Conservation (phyloP, 2,113 vertebrate genomes). For the Ptychochromis oligacanthus region DNA sequence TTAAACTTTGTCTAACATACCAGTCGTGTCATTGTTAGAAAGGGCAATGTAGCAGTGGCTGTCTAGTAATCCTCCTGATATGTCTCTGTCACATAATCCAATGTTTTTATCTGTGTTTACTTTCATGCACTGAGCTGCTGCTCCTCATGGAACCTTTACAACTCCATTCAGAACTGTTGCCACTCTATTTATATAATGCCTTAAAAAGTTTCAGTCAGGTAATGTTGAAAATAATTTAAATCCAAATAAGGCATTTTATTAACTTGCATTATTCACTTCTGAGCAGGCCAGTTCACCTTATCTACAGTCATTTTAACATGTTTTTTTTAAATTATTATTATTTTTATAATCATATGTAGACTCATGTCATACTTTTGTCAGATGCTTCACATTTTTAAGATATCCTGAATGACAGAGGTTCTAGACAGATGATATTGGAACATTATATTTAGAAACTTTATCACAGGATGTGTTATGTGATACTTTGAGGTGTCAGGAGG, state of each 20-base stretch:
- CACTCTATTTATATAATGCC: background rate
- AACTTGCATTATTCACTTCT: constrained; percentile 14
- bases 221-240: background rate
- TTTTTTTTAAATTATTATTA: background rate
- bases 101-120: background rate
- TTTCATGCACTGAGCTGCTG: background rate
- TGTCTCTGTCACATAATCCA: background rate
- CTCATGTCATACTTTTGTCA: background rate
- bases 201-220: background rate
- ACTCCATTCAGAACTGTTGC: background rate
- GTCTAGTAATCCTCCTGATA: too few species aligned
- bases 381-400: background rate
- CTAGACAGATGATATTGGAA: background rate
- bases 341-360: background rate
- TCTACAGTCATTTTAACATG: background rate
- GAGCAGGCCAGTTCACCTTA: background rate
- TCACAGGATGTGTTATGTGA: constrained; percentile 3
- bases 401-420: background rate
- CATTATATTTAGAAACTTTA: constrained; percentile 27
- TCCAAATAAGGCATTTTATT: background rate
- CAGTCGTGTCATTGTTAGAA: background rate
- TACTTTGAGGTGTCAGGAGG: background rate
- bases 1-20: background rate
- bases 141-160: background rate
- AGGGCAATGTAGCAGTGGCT: too few species aligned